Base-by-base conservation (phyloP, 1,140 invertebrate genomes). In the Achatina immaculata region DNA sequence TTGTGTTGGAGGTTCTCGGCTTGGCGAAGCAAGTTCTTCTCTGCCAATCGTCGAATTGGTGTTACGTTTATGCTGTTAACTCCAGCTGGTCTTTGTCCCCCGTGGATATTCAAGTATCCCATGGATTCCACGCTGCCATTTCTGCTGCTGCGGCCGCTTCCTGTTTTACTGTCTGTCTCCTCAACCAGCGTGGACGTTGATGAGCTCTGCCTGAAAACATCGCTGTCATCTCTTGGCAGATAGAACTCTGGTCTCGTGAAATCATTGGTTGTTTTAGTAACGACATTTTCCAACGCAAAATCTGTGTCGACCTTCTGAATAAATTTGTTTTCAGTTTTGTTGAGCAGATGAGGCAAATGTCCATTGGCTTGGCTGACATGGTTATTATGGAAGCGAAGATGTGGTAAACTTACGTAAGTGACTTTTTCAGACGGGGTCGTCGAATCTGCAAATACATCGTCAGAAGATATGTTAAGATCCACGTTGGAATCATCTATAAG, bases 361-460 rank as follows among this genome's bases (percentile, higher is more conserved):
- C 45, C 40, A 2, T 51, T 74, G 40, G 45, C 43, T 48, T 51
- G 72, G 51, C 7, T 24, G 28, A 31, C 2, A 4, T 2, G 9
- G 11, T 31, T 34, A 7, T 74, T 40, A 45, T 71, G 43, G 31
- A 74, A 74, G 28, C 72, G 72, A 51, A 74, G 24, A 62, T 66
- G 31, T 14, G 83, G 83, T 14, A 84, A 62, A 66, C 82, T 84
- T 19, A 82, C 77, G 72, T 84, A 84, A 24, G 81, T 82, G 28
- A 84, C 81, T 38, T 75, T 71, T 28, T 84, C 83, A 9, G 65
- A 72, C 4, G 83, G 81, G 11, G 81, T 82, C 21, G 78, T 62
- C n/a, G 81, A 82, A 71, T 84, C 83, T 11, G 79, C 83, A 42
- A 84, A 84, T 24, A 84, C 83, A 51, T 84, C 83, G 66, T 84